Conservation (phyloP, 2,888 invertebrate genomes). For the Synergus laeviventris region DNA sequence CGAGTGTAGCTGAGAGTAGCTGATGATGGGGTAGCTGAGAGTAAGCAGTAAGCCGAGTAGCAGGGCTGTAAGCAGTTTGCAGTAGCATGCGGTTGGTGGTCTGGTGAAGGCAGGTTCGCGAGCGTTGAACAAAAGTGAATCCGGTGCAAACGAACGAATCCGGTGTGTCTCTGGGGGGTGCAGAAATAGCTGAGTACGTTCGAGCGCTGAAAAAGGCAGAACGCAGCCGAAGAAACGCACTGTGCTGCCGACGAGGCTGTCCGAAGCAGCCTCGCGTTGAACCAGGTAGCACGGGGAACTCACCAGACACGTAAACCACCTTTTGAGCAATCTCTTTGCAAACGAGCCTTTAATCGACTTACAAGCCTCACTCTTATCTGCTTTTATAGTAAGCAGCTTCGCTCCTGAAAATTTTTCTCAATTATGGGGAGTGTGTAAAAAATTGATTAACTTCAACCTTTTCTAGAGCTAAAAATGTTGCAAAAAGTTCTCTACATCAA, state of each 20-base stretch:
- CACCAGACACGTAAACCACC: slow-evolving; percentile 50
- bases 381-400: neutral
- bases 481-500: no score
- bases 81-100: slow-evolving; percentile 70
- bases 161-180: slow-evolving; percentile 57
- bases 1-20: slow-evolving; percentile 74
- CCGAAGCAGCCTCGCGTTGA: slow-evolving; percentile 41
- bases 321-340: neutral
- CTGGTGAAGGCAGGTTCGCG: slow-evolving; percentile 65
- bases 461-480: no score
- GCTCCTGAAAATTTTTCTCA: neutral
- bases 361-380: no score
- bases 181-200: slow-evolving; percentile 43
- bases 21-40: slow-evolving; percentile 75
- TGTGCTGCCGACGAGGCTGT: slow-evolving; percentile 44
- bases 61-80: slow-evolving; percentile 74
- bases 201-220: slow-evolving; percentile 47
- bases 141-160: slow-evolving; percentile 39
- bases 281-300: slow-evolving; percentile 50
- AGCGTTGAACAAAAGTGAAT: slow-evolving; percentile 49
- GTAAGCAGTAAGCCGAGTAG: slow-evolving; percentile 73
- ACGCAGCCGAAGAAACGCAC: slow-evolving; percentile 27
- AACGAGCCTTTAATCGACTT: neutral
- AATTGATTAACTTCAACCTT: no score
- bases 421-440: no score